Evolutionary conservation across 2,113 vertebrate species (phyloP), one percentile per base, ranked within the genome.

Genomic region (Menura novaehollandiae): DNA sequence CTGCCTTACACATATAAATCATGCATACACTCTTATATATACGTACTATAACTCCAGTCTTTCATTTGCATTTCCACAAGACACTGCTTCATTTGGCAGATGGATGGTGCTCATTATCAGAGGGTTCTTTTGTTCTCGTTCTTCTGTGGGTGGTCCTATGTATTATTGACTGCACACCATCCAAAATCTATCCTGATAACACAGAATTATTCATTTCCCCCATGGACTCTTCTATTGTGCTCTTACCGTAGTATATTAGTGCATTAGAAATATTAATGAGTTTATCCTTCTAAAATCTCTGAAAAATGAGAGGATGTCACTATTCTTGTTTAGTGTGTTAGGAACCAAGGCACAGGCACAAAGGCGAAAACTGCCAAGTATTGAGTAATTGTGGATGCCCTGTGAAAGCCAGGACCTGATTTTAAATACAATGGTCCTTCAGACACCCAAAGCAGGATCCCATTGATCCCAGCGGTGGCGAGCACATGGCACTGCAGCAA

Each of bases 161-260:
- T 80, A 76, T 91, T 88, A 93, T 13, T 91, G 89, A 77, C 90
- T 69, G 41, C 44, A 68, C n/a, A 79, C 58, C 6, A 4, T 46
- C 75, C 95, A 80, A 96, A 94, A 88, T 33, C 67, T 8, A 7
- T 23, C 39, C 55, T 33, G 75, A 93, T 88, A 71, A 96, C 32
- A 95, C 44, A 73, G 91, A 93, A 93, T 91, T 91, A 95, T 94
- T 96, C 13, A 94, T 89, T 91, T 93, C 41, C 74, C 72, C 56
- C 35, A 47, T 55, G 52, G 88, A 83, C 59, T 73, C 59, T 69
- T 91, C 43, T 80, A 8, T 90, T 79, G 71, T 93, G 46, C 59
- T 83, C 39, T 83, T 83, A 88, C 11, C 53, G 56, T 12, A 62
- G 46, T 39, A 58, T 58, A 78, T 82, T 79, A 73, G 37, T 39